Conservation (phyloP, 2,888 invertebrate genomes). For the Andrena dorsata region DNA sequence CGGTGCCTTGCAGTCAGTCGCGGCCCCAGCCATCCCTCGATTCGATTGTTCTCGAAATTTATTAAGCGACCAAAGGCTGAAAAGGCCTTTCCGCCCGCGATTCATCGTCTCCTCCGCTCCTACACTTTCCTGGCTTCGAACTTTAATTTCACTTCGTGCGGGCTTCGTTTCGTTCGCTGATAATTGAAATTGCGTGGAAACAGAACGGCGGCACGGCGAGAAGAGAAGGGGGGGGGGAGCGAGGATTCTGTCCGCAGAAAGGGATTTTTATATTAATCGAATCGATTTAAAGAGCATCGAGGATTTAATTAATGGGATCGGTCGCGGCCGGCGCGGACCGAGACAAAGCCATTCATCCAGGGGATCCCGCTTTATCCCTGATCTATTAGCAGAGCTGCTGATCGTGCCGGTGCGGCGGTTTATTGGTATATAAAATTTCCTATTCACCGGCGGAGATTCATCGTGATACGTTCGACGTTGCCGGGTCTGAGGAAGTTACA, state of each 20-base stretch:
- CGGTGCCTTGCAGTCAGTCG: not conserved
- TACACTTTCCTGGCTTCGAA: not conserved
- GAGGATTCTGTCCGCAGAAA: not conserved
- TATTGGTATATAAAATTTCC: conserved; percentile 48
- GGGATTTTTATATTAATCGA: conserved; percentile 48
- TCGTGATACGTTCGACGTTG: conserved; percentile 15
- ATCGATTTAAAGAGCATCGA: conserved; percentile 49
- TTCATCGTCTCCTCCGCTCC: not conserved
- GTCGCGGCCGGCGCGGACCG: conserved; percentile 1
- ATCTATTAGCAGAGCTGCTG: conserved; percentile 47
- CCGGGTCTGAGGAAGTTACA: conserved; percentile 4
- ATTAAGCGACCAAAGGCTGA: conserved; percentile 17
- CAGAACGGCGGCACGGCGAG: conserved; percentile 8
- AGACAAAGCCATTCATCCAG: conserved; percentile 59
- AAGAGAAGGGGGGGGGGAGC: not conserved
- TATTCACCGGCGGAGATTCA: conserved; percentile 27
- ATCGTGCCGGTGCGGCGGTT: conserved; percentile 19
- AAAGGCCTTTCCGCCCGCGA: not conserved
- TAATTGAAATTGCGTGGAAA: conserved; percentile 54
- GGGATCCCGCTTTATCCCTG: conserved; percentile 25
- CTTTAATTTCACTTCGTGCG: not conserved
- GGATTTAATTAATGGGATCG: conserved; percentile 58
- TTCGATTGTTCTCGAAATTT: conserved; percentile 12
- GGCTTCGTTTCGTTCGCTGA: conserved; percentile 4
- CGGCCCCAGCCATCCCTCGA: not conserved